A percentile compares a stretch with the other conserved stretches of the same genome.
Conservation (phyloP, 2,113 vertebrate genomes). For the Gavia stellata region DNA sequence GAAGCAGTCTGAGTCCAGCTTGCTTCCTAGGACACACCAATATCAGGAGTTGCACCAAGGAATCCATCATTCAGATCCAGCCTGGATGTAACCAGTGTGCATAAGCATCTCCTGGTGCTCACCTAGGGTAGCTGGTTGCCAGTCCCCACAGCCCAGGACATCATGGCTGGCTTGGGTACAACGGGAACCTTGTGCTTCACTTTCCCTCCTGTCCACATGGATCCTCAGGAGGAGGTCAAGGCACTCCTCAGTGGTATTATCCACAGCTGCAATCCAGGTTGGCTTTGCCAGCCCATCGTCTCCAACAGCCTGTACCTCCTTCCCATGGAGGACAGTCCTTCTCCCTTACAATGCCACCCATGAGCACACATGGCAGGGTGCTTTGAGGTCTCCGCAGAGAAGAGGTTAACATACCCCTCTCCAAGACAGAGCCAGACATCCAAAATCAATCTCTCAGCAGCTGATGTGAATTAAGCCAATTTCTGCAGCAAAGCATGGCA, state of each 20-base stretch:
- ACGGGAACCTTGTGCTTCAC: background rate
- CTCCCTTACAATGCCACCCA: background rate
- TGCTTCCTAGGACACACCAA: fast-evolving
- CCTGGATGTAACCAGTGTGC: background rate
- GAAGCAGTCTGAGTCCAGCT: background rate
- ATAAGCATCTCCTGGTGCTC: background rate
- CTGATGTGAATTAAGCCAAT: background rate
- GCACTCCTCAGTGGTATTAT: background rate
- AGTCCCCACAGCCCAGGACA: background rate
- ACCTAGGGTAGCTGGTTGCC: background rate
- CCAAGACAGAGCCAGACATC: background rate
- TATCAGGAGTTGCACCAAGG: background rate
- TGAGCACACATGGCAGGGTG: fast-evolving
- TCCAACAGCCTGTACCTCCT: background rate
- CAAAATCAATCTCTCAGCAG: background rate
- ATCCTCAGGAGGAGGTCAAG: background rate
- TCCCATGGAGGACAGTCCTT: background rate
- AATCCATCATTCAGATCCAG: background rate
- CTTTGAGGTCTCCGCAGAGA: background rate
- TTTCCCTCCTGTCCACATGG: background rate
- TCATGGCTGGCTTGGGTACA: background rate
- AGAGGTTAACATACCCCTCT: background rate
- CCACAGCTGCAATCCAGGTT: background rate
- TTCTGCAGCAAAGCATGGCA: background rate
- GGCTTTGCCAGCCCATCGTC: background rate